A percentile compares a stretch with the other conserved stretches of the same genome.
Conservation (phyloP, 2,888 invertebrate species). For the Xylota sylvarum region DNA sequence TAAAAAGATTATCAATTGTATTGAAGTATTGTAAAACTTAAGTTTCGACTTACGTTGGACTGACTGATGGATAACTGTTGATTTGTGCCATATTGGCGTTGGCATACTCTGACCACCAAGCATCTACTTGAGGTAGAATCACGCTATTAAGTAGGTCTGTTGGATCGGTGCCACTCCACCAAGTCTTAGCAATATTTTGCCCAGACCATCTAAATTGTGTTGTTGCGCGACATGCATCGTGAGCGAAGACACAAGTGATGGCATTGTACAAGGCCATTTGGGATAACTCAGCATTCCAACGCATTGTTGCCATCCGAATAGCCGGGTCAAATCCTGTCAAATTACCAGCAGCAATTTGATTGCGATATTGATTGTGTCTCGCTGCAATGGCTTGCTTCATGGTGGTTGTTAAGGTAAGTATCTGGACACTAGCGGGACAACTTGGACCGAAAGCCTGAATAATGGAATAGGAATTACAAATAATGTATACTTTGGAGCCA, state of each 20-base stretch:
- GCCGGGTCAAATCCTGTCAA: constrained; percentile 75
- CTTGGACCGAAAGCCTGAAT: neutral
- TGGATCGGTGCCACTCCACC: constrained; percentile 49
- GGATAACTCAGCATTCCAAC: constrained; percentile 80
- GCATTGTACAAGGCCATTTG: constrained; percentile 80
- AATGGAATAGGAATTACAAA: neutral
- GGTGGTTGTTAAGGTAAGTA: constrained; percentile 4
- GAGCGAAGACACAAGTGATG: constrained; percentile 78
- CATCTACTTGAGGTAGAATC: neutral
- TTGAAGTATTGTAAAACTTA: no score
- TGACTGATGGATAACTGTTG: neutral
- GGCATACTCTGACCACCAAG: constrained; percentile 20
- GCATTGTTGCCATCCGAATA: constrained; percentile 80
- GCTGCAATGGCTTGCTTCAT: neutral
- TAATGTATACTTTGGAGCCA: no score
- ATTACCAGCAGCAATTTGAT: constrained; percentile 78
- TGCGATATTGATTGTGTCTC: constrained; percentile 10
- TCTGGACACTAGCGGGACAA: neutral
- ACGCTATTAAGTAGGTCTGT: neutral
- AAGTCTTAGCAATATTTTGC: constrained; percentile 79
- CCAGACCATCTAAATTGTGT: constrained; percentile 79
- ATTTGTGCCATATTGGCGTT: neutral
- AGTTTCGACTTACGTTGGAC: neutral
- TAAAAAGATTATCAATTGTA: constrained; percentile 23
- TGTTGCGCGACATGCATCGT: constrained; percentile 81